These are phyloP conservation scores for Theodoxus fluviatilis DNA, from an alignment of 2,888 invertebrate genomes.

Conservation along the genomic window DNA sequence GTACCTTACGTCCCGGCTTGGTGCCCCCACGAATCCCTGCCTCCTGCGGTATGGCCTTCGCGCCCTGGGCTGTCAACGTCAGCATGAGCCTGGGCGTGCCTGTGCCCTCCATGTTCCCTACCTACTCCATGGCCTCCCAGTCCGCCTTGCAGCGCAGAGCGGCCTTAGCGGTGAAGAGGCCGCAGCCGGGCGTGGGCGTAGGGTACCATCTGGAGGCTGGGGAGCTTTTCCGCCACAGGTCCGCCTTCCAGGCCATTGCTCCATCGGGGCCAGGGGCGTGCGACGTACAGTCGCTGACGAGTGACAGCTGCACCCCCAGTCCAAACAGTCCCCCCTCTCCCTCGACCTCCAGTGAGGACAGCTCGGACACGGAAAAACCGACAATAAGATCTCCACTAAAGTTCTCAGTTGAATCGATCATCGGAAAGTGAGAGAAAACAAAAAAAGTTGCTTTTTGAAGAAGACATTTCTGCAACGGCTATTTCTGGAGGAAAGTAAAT, in stretches of 20 bases:
- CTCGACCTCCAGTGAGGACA: slow-evolving; percentile 25
- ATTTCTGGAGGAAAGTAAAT: no score
- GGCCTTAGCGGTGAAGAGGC: no score
- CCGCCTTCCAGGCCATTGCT: slow-evolving; percentile 28
- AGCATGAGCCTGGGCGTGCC: no score
- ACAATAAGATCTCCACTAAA: slow-evolving; percentile 34
- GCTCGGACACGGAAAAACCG: slow-evolving; percentile 21
- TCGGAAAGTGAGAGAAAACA: slow-evolving; percentile 32
- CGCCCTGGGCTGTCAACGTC: slow-evolving; percentile 25
- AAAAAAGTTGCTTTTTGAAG: neutral
- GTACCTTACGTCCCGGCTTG: neutral
- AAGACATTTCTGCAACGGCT: neutral
- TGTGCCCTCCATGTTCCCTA: no score
- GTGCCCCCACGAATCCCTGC: no score
- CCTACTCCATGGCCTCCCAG: no score
- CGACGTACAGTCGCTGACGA: neutral
- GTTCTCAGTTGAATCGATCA: slow-evolving; percentile 46
- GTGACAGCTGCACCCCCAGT: slow-evolving; percentile 8
- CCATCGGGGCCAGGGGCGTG: slow-evolving; percentile 6
- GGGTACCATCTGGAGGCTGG: no score
- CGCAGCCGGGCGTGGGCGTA: no score
- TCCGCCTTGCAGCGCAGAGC: slow-evolving; percentile 13
- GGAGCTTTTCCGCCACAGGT: slow-evolving; percentile 10
- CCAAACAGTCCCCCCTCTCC: slow-evolving; percentile 12
- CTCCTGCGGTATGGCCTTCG: slow-evolving; percentile 25